phyloP scores from a whole-genome alignment of 1,140 invertebrate genomes.

The Plutomurus gul region DNA sequence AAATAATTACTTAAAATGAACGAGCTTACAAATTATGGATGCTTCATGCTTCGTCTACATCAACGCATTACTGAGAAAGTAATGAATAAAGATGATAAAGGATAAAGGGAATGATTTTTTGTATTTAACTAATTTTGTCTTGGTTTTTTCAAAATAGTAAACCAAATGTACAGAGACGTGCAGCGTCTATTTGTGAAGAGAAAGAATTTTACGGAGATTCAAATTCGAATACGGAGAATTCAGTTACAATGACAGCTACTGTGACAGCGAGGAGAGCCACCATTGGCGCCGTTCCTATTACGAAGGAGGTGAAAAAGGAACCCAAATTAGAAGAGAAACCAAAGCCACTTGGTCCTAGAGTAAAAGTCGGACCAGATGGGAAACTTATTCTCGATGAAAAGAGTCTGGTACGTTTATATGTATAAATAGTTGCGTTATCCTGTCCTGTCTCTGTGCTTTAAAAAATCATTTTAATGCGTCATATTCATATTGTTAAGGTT shows the following conservation, averaged over 20 bases:
- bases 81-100: too few species aligned
- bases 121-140: background rate
- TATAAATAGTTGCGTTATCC: background rate
- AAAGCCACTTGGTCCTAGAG: constrained; percentile 68
- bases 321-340: background rate
- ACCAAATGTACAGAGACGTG: background rate
- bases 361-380: constrained; percentile 86
- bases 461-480: too few species aligned
- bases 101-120: too few species aligned
- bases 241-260: background rate
- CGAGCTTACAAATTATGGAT: too few species aligned
- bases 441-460: too few species aligned
- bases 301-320: background rate
- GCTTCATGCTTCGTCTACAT: too few species aligned
- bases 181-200: background rate
- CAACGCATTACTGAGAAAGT: too few species aligned
- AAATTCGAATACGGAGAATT: constrained; percentile 2
- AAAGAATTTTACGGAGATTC: background rate
- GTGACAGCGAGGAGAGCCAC: constrained; percentile 11
- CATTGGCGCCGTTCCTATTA: background rate
- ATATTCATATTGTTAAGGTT: constrained; percentile 45
- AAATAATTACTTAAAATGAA: too few species aligned
- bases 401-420: constrained; percentile 67
- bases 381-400: constrained; percentile 84
- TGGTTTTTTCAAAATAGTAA: background rate